Percentiles rank a stretch among this genome's conserved stretches.
Conservation (phyloP, 2,797 vertebrate species). For the Channa striata region DNA sequence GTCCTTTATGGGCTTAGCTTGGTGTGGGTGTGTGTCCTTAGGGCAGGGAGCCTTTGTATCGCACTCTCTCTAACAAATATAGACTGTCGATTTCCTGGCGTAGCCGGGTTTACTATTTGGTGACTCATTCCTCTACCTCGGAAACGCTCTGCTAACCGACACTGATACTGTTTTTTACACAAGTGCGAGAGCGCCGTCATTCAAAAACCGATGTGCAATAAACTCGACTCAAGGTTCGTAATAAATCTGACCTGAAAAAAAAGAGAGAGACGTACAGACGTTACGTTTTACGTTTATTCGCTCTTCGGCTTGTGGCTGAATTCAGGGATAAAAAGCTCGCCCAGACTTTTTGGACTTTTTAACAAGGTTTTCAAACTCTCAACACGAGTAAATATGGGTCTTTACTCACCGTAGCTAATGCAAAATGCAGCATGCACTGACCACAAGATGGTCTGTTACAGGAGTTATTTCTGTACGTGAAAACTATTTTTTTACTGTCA, state of each 20-base stretch:
- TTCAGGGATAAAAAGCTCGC: no score
- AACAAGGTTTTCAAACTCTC: no score
- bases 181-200: constrained; percentile 21
- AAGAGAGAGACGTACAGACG: neutral
- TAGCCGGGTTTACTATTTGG: neutral
- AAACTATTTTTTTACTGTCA: no score
- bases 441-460: no score
- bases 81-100: neutral
- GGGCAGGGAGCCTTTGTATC: neutral
- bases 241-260: neutral
- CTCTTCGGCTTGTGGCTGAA: no score
- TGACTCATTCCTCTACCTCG: constrained; percentile 50
- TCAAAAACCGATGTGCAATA: constrained; percentile 13
- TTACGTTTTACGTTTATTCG: constrained; percentile 7
- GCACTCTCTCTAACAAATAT: constrained; percentile 20
- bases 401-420: no score
- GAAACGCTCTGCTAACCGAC: constrained; percentile 37
- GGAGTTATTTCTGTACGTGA: no score
- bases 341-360: no score
- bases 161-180: constrained; percentile 1
- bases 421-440: no score
- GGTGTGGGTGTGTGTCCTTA: neutral
- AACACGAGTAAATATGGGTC: no score
- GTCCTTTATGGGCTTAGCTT: no score
- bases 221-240: neutral